Evolutionary conservation across 2,797 vertebrate genomes (phyloP).

Genomic region (Jordanella pulchra): DNA sequence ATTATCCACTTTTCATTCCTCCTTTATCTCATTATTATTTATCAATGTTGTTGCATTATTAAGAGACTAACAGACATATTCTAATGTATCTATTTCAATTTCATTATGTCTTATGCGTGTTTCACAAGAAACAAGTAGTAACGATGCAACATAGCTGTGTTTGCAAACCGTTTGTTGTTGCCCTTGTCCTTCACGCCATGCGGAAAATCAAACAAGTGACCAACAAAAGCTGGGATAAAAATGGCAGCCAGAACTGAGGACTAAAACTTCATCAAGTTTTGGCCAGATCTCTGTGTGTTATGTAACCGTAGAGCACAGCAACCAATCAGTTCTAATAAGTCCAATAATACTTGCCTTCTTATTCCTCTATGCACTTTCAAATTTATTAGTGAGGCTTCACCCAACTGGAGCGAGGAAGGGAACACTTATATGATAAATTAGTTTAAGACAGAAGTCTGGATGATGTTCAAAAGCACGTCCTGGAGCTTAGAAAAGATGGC

Average conservation of each 20-base stretch:
- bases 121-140: constrained; percentile 3
- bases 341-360: constrained; percentile 38
- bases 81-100: constrained; percentile 1
- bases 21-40: background rate
- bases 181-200: background rate
- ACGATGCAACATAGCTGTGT: background rate
- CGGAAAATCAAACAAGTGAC: constrained; percentile 26
- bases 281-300: constrained; percentile 33
- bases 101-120: no score
- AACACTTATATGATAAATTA: constrained; percentile 50
- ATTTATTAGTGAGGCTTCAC: constrained; percentile 50
- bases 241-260: constrained; percentile 17
- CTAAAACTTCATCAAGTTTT: constrained; percentile 37
- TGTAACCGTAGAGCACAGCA: constrained; percentile 33
- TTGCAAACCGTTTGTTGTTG: background rate
- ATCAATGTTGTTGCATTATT: background rate
- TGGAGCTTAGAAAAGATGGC: constrained; percentile 18
- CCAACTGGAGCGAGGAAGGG: constrained; percentile 23
- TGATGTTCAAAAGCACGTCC: constrained; percentile 34
- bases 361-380: constrained; percentile 32
- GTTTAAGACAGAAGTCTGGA: constrained; percentile 53
- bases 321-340: constrained; percentile 46
- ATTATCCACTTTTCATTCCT: constrained; percentile 7
- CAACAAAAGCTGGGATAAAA: constrained; percentile 28
- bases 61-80: background rate